Evolutionary conservation across 2,113 vertebrate species (phyloP).

Genomic region (Antigone vipio): DNA sequence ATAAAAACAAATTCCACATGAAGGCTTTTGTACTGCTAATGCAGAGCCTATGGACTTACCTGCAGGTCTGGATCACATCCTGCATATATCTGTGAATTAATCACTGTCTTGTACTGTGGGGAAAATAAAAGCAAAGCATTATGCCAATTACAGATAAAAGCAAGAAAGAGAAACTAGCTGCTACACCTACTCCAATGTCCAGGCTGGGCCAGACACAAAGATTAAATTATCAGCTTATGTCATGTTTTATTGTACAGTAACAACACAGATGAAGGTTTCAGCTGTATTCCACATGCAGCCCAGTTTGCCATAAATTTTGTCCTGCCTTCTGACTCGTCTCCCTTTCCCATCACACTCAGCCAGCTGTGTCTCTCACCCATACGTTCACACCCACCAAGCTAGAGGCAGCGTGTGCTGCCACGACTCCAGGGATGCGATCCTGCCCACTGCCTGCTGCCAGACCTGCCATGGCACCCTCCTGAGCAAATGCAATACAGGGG

Average conservation of each 20-base stretch:
- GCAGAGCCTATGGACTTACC: neutral
- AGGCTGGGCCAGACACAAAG: neutral
- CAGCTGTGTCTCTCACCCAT: neutral
- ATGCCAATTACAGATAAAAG: neutral
- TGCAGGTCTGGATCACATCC: neutral
- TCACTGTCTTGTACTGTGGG: neutral
- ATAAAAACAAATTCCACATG: neutral
- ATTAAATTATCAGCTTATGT: neutral
- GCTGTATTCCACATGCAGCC: neutral
- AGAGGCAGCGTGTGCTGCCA: neutral
- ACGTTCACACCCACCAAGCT: neutral
- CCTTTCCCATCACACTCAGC: neutral
- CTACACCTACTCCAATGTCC: neutral
- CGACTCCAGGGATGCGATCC: neutral
- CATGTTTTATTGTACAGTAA: neutral
- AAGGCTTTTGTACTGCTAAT: neutral
- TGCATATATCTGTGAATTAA: neutral
- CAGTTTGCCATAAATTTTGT: neutral
- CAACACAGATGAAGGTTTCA: neutral
- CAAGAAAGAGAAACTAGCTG: neutral
- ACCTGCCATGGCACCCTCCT: neutral
- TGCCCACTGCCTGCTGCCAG: rapidly evolving
- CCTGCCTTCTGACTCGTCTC: neutral
- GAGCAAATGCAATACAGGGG: neutral
- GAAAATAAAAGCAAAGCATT: neutral